phyloP scores from a whole-genome alignment of 1,140 invertebrate genomes.

The Nixonia krombeini region DNA sequence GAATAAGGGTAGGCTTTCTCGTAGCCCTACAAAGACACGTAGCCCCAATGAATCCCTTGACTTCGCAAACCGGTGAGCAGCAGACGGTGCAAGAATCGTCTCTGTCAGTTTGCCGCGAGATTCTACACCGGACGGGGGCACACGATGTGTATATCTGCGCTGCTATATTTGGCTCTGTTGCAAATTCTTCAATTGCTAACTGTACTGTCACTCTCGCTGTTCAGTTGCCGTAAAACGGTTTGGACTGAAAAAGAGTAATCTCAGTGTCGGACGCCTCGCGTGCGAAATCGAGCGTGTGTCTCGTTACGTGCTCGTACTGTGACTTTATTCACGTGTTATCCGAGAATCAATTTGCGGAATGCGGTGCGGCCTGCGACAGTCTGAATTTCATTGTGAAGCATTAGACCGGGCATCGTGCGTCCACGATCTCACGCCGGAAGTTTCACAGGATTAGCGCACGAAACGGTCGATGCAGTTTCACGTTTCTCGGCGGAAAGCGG shows the following conservation, averaged over 20 bases:
- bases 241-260: too few species aligned
- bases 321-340: too few species aligned
- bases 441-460: slow-evolving; percentile 14
- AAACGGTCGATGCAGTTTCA: slow-evolving; percentile 28
- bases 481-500: slow-evolving; percentile 3
- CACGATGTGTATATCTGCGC: neutral
- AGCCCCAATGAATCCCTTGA: slow-evolving; percentile 66
- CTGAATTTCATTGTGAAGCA: neutral
- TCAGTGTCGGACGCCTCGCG: too few species aligned
- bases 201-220: too few species aligned
- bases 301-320: too few species aligned
- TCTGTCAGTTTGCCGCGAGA: slow-evolving; percentile 65
- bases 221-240: too few species aligned
- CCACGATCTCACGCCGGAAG: slow-evolving; percentile 11
- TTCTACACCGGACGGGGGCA: slow-evolving; percentile 55
- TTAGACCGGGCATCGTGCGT: neutral
- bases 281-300: too few species aligned
- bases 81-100: slow-evolving; percentile 54
- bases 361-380: neutral
- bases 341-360: neutral
- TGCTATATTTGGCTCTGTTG: too few species aligned
- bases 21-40: slow-evolving; percentile 56
- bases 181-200: neutral
- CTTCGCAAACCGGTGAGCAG: slow-evolving; percentile 63
- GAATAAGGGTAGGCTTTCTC: slow-evolving; percentile 64